Evolutionary conservation across 1,140 invertebrate genomes (phyloP).

Genomic region (Archivesica marissinica): DNA sequence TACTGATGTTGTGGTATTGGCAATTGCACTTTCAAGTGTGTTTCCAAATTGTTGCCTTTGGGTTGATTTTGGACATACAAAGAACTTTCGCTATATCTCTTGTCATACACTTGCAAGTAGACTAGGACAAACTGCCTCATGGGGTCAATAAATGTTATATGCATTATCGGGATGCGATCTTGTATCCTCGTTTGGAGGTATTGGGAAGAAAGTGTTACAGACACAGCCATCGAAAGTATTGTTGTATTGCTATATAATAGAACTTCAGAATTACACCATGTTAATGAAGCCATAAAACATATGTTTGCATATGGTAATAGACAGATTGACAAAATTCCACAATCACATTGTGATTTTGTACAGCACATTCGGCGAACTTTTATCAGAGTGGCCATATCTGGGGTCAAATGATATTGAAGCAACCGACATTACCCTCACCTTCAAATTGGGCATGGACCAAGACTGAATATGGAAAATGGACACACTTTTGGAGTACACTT

Average conservation of each 20-base stretch:
- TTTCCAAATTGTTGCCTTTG: conserved; percentile 4
- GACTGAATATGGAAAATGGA: not conserved
- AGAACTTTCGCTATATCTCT: conserved; percentile 11
- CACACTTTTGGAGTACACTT: conserved; percentile 39
- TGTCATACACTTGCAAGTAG: not conserved
- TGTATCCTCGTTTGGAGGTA: conserved; percentile 20
- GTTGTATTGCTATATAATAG: not conserved
- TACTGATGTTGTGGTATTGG: conserved; percentile 21
- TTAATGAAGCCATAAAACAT: not conserved
- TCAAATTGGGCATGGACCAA: conserved; percentile 15
- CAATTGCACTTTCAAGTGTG: not conserved
- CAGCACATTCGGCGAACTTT: conserved; percentile 32
- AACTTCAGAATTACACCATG: not conserved
- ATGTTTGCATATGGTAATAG: conserved; percentile 10
- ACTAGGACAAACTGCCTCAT: not conserved
- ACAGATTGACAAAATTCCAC: conserved; percentile 28
- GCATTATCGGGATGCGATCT: conserved; percentile 17
- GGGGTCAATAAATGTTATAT: conserved; percentile 10
- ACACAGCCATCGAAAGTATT: not conserved
- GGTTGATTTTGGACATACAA: conserved; percentile 37
- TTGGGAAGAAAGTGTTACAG: conserved; percentile 11
- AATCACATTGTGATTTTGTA: not conserved
- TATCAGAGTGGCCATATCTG: conserved; percentile 46
- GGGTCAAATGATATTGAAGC: not conserved
- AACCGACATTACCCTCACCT: conserved; percentile 9